Evolutionary conservation across 2,888 invertebrate species (phyloP).

Genomic region (Plebejus anna): DNA sequence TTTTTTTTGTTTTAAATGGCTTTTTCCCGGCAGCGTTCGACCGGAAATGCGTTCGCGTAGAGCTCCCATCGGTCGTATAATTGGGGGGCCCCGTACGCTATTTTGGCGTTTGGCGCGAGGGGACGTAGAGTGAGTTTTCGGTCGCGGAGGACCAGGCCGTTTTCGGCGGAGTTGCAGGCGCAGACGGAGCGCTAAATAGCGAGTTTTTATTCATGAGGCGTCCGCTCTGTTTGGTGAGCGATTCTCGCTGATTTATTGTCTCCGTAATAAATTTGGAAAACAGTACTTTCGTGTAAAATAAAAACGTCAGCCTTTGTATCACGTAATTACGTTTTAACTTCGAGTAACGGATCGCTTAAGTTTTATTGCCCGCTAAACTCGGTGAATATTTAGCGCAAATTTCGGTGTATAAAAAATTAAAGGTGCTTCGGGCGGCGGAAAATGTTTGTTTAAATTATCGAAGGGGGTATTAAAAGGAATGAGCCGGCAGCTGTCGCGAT

Average conservation of each 20-base stretch:
- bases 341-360: constrained; percentile 12
- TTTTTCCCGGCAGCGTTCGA: constrained; percentile 77
- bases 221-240: constrained; percentile 75
- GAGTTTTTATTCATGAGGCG: constrained; percentile 79
- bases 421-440: constrained; percentile 8
- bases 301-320: constrained; percentile 17
- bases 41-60: constrained; percentile 80
- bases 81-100: constrained; percentile 56
- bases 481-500: constrained; percentile 68
- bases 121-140: constrained; percentile 54
- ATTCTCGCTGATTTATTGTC: constrained; percentile 73
- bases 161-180: constrained; percentile 55
- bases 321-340: constrained; percentile 7
- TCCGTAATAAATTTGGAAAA: constrained; percentile 70
- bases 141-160: constrained; percentile 45
- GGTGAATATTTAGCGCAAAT: constrained; percentile 9
- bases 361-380: constrained; percentile 3
- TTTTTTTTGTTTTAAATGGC: constrained; percentile 78
- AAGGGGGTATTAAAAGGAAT: constrained; percentile 47
- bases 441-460: constrained; percentile 30
- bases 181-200: constrained; percentile 73
- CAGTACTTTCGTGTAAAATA: constrained; percentile 28
- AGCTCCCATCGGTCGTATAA: constrained; percentile 63
- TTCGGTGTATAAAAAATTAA: constrained; percentile 13
- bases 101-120: constrained; percentile 54